phyloP scores from a whole-genome alignment of 92 coral and sea anemone genomes.

The Parazoanthus darwini region DNA sequence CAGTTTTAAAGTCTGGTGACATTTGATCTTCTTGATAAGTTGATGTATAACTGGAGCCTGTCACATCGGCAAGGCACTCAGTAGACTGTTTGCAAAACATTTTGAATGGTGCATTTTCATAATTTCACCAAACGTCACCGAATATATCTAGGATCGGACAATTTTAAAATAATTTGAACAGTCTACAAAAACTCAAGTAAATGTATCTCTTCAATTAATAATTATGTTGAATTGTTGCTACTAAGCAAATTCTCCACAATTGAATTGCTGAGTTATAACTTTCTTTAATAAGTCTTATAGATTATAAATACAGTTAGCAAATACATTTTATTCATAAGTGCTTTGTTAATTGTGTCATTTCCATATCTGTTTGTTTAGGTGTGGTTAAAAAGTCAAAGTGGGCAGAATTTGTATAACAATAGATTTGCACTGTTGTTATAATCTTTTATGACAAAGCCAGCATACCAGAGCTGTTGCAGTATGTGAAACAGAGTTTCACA shows the following conservation, averaged over 20 bases:
- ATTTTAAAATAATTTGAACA: background rate
- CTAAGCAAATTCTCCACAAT: background rate
- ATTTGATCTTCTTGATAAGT: constrained; percentile 5
- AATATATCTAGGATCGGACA: background rate
- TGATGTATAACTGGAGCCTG: background rate
- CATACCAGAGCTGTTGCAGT: background rate
- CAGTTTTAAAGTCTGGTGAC: background rate
- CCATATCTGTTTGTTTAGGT: background rate
- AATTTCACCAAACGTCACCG: background rate
- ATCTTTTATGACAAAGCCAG: background rate
- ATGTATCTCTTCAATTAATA: too few relatives aligned
- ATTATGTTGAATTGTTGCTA: background rate
- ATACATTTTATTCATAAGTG: background rate
- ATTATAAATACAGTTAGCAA: background rate
- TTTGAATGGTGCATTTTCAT: background rate
- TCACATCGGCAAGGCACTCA: background rate
- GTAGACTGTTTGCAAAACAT: background rate
- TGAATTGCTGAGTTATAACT: too few relatives aligned
- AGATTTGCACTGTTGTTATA: background rate
- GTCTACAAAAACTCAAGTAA: background rate
- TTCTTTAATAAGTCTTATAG: too few relatives aligned
- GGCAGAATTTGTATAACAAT: background rate
- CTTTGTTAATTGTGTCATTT: background rate
- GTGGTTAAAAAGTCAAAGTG: background rate
- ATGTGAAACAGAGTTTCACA: background rate